These are phyloP conservation scores for Zophobas atratus DNA, from an alignment of 1,140 invertebrate species.

Conservation along the genomic window DNA sequence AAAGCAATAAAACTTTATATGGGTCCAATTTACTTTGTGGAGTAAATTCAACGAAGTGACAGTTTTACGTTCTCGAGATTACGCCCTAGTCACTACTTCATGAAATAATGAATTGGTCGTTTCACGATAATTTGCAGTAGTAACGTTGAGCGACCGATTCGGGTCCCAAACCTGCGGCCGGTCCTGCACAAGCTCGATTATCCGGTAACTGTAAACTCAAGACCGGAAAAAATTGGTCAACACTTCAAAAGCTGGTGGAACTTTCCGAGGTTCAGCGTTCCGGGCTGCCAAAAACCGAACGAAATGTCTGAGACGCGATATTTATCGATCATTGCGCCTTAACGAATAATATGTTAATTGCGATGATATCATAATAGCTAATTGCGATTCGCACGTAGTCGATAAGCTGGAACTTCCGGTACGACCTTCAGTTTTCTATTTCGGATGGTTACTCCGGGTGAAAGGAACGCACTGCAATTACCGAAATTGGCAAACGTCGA, in stretches of 20 bases:
- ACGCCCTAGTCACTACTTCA: no score
- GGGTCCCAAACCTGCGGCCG: no score
- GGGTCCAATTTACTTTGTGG: no score
- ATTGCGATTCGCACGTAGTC: not conserved
- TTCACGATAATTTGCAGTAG: no score
- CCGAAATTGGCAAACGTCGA: constrained; percentile 19
- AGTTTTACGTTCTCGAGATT: no score
- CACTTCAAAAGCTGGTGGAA: not conserved
- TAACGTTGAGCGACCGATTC: no score
- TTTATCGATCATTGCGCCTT: not conserved
- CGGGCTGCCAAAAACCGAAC: not conserved
- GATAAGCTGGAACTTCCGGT: not conserved
- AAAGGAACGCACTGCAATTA: constrained; percentile 28
- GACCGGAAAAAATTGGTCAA: constrained; percentile 10
- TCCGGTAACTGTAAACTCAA: not conserved
- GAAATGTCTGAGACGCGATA: not conserved
- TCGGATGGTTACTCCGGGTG: constrained; percentile 21
- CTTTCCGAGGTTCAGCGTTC: not conserved
- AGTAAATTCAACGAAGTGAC: no score
- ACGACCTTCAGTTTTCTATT: constrained; percentile 20
- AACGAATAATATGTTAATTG: not conserved
- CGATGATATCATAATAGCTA: not conserved
- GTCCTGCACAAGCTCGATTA: not conserved
- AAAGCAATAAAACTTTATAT: no score
- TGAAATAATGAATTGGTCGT: no score